A percentile compares a stretch with the other conserved stretches of the same genome.
phyloP scores from a whole-genome alignment of 2,113 vertebrate genomes.

The Rhizomys pruinosus region DNA sequence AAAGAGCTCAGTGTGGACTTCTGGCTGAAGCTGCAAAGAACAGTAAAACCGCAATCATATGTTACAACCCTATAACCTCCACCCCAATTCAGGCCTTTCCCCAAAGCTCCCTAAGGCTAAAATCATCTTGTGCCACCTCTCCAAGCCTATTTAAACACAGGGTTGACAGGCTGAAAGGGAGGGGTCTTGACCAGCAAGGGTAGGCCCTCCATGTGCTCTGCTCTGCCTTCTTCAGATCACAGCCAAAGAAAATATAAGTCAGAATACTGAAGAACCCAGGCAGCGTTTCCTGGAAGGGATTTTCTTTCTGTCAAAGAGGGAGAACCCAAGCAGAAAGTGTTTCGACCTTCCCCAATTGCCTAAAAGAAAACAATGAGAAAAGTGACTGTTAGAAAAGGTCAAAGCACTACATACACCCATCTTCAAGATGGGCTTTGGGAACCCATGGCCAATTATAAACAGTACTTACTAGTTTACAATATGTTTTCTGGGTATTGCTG shows the following conservation, averaged over 20 bases:
- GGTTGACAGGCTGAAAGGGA: neutral
- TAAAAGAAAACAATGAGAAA: constrained; percentile 12
- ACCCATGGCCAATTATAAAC: neutral
- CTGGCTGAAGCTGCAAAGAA: constrained; percentile 20
- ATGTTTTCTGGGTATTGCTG: neutral
- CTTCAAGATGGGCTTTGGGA: neutral
- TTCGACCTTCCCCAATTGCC: constrained; percentile 5
- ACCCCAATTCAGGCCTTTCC: constrained; percentile 24
- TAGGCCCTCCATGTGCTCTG: neutral
- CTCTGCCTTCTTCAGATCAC: neutral
- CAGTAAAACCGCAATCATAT: constrained; percentile 37
- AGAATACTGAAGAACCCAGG: neutral
- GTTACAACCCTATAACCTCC: constrained; percentile 32
- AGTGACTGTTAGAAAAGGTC: neutral
- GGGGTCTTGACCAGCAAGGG: neutral
- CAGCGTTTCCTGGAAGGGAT: neutral
- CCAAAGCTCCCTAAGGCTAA: constrained; percentile 34
- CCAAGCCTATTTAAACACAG: neutral
- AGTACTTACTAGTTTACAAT: neutral
- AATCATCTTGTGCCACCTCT: neutral
- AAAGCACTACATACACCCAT: neutral
- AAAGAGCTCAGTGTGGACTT: constrained; percentile 7
- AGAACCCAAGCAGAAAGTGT: neutral
- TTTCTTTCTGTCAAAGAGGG: constrained; percentile 15
- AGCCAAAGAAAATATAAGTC: neutral